Evolutionary conservation across 2,888 invertebrate species (phyloP), one percentile per base, ranked within the genome.

Genomic region (Belgica antarctica): DNA sequence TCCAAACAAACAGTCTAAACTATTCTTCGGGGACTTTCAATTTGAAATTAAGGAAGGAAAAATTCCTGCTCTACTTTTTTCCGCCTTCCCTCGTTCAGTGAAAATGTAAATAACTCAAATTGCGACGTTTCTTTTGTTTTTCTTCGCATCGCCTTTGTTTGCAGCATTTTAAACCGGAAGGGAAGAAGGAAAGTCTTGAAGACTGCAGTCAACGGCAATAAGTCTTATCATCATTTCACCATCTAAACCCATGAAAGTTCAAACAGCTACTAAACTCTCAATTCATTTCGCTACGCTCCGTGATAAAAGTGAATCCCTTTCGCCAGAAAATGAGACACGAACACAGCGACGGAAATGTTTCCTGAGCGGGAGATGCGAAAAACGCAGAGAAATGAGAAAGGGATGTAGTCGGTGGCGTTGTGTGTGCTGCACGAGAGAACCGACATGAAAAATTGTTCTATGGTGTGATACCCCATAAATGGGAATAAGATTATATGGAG

Each of bases 401-500:
- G 25, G 17, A 66, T 68, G 28, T 24, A 59, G 19, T 52, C 19
- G 2, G 52, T 4, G n/a, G 25, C 24, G 52, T 22, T 52, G 52
- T 52, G 52, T 52, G 10, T 59, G 52, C 12, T 31, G 52, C 22
- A 22, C n/a, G 57, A 25, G 52, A 17, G 22, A 52, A 19, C 7
- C 52, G 22, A 52, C 4, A 52, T 52, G 52, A 52, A 52, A 52
- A 52, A 52, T 52, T 52, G n/a, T 52, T 52, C 52, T 22, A 52
- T 52, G 22, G 52, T 52, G 52, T 22, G 17, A 52, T 52, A 22
- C 19, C n/a, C 17, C 12, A 47, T 47, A 68, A 57, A 57, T 68
- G 31, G 31, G 57, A 52, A 66, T 66, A 47, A 66, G 65, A 68
- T 68, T 68, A 68, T 52, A 68, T 57, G 57, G 68, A 68, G 68